Percentiles rank a stretch among this genome's conserved stretches.
Evolutionary conservation across 1,140 invertebrate species (phyloP).

Genomic region (Bombus sylvicola): DNA sequence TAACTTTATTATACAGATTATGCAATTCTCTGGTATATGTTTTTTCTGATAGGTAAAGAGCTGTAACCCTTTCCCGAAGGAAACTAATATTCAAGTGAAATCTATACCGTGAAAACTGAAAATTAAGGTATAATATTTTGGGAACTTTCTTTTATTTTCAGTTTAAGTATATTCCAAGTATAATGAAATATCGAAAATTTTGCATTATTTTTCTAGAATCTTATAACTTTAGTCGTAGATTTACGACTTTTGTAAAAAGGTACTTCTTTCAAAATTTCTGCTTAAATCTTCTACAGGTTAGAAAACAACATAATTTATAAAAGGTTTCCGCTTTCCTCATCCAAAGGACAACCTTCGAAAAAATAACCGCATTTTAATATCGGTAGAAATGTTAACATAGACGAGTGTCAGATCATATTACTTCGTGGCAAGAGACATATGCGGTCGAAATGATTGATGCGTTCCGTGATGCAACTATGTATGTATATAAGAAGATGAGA

Average conservation of each 20-base stretch:
- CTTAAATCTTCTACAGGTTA: too few relatives aligned
- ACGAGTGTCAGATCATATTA: constrained; percentile 5
- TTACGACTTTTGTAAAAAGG: neutral
- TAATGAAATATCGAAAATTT: neutral
- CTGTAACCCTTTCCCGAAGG: neutral
- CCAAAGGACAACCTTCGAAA: neutral
- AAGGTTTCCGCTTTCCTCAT: neutral
- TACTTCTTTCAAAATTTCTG: neutral
- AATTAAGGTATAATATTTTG: too few relatives aligned
- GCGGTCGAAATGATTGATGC: constrained; percentile 53
- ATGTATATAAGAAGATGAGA: constrained; percentile 66
- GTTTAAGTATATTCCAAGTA: neutral
- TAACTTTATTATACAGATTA: neutral
- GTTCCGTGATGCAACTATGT: constrained; percentile 57
- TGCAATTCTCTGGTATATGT: too few relatives aligned
- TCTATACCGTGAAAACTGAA: too few relatives aligned
- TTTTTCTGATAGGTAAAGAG: neutral
- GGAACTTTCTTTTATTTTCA: neutral
- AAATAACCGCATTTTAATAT: neutral
- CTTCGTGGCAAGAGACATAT: neutral
- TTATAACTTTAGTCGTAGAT: neutral
- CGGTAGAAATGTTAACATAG: neutral
- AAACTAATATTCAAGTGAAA: neutral
- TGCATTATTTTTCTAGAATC: neutral
- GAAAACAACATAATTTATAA: neutral